phyloP scores from a whole-genome alignment of 2,797 vertebrate genomes.

The Sphaeramia orbicularis region DNA sequence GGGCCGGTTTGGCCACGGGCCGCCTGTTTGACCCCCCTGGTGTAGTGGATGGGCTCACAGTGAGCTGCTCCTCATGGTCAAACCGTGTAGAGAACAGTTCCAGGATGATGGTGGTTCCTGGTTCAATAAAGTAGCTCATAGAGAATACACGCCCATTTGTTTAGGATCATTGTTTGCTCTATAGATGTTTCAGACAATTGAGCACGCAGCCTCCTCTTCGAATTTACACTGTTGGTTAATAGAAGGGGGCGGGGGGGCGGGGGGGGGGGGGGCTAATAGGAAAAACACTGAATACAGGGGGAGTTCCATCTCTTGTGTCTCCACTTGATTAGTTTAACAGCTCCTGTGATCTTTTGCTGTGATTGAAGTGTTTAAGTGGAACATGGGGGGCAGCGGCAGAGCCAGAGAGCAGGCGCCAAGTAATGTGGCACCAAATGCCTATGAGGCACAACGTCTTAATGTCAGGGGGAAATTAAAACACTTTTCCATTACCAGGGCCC shows the following conservation, averaged over 20 bases:
- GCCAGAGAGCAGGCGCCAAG: constrained; percentile 87
- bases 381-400: constrained; percentile 91
- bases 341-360: constrained; percentile 96
- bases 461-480: constrained; percentile 99
- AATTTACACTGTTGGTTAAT: constrained; percentile 81
- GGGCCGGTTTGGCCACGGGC: too few species aligned
- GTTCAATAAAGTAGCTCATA: constrained; percentile 68
- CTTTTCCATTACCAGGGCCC: constrained; percentile 92
- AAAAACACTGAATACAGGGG: constrained; percentile 84
- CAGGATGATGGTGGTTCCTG: constrained; percentile 47
- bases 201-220: constrained; percentile 74
- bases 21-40: too few species aligned
- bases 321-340: constrained; percentile 98
- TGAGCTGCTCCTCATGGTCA: constrained; percentile 44
- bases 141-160: constrained; percentile 68
- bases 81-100: constrained; percentile 41
- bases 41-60: constrained; percentile 27
- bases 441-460: constrained; percentile 97
- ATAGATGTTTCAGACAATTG: constrained; percentile 87
- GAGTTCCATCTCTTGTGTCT: constrained; percentile 87
- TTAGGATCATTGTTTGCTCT: constrained; percentile 77
- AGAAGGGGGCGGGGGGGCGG: constrained; percentile 83
- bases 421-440: constrained; percentile 93
- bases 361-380: constrained; percentile 97
- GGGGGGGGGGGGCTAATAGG: constrained; percentile 71